Evolutionary conservation across 1,140 invertebrate species (phyloP).

Genomic region (Lamellibrachia luymesi): DNA sequence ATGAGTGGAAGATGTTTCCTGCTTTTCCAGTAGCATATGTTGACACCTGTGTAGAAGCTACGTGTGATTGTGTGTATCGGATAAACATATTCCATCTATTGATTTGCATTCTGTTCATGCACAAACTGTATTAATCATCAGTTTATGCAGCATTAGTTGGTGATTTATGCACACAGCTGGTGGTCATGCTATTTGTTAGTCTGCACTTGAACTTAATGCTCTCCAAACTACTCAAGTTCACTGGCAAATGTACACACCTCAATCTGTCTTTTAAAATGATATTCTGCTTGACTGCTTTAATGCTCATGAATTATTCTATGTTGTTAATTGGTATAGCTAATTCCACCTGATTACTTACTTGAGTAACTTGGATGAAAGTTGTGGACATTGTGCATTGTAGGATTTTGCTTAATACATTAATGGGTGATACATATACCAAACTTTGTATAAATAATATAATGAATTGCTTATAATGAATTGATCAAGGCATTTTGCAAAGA

Average conservation of each 20-base stretch:
- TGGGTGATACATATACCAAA: background rate
- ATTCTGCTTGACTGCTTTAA: background rate
- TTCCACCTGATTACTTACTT: background rate
- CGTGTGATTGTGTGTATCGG: background rate
- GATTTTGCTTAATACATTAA: background rate
- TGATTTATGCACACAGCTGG: background rate
- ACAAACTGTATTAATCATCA: background rate
- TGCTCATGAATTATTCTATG: background rate
- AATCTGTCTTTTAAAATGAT: background rate
- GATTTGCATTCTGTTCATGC: no score
- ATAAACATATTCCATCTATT: background rate
- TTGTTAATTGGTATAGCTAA: background rate
- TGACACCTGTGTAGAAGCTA: background rate
- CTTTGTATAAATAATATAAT: no score
- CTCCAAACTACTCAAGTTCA: background rate
- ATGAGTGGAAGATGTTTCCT: background rate
- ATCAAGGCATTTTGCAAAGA: background rate
- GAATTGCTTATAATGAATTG: no score
- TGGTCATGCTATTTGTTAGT: constrained; percentile 3
- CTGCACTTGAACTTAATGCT: background rate
- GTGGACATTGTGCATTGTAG: background rate
- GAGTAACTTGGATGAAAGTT: background rate
- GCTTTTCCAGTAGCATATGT: background rate
- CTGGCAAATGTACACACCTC: constrained; percentile 8
- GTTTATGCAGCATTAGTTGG: background rate